Evolutionary conservation across 2,888 invertebrate genomes (phyloP), one percentile per base, ranked within the genome.

Genomic region (Drosophila austrosaltans): DNA sequence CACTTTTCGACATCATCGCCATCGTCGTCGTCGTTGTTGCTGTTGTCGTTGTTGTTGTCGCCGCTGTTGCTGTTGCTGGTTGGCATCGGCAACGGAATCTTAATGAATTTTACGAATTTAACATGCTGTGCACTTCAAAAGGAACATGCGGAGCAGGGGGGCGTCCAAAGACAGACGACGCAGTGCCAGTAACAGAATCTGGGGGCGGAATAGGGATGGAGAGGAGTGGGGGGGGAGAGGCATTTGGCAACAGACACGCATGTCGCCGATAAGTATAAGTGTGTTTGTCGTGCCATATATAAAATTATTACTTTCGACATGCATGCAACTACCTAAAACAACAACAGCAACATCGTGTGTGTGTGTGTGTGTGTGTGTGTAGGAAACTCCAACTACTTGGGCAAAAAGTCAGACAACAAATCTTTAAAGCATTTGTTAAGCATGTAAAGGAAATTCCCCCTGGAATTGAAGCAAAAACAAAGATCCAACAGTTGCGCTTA

Each of bases 121-220:
- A 84, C 89, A 88, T 84, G 89, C 89, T 84, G 87, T 87, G 84
- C 84, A 88, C 89, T 84, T 84, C 84, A 84, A 88, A 84, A 84
- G 89, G 84, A 88, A 84, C 84, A 88, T 81, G 83, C 81, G 79
- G 75, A 73, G 62, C 60, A 66, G 22, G 28, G 54, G 22, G 53
- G 10, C 39, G 12, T 36, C 36, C 48, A 10, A 22, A 25, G 42
- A 16, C n/a, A 16, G 42, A 16, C 16, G 42, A 16, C 16, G 5
- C 42, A 22, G 25, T 25, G n/a, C 5, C 10, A 44, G 36, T 10
- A 16, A 40, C 7, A n/a, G 10, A 20, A 20, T 48, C 25, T 30
- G 48, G 44, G 30, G 30, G 1, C 32, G 16, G 16, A 16, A 16
- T 16, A 4, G 58, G 32, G 57, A 22, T 48, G 22, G 10, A 48